These are phyloP conservation scores for Xenopus laevis DNA, from an alignment of 2,113 vertebrate genomes.

Conservation along the genomic window DNA sequence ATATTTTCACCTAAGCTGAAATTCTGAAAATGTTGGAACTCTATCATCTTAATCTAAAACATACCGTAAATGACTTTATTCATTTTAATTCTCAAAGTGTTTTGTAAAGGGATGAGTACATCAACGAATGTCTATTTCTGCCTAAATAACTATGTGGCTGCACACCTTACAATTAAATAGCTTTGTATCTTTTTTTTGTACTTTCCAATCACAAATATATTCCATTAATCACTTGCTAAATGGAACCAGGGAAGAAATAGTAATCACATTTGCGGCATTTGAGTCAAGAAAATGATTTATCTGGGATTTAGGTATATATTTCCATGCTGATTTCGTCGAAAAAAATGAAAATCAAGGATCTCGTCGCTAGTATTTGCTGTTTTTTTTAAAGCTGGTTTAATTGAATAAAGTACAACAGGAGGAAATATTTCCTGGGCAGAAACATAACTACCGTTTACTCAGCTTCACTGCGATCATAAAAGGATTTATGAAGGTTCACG, in stretches of 20 bases:
- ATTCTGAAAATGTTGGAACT: no score
- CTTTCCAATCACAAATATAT: no score
- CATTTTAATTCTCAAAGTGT: no score
- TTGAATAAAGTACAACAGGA: constrained; percentile 42
- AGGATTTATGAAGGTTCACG: constrained; percentile 37
- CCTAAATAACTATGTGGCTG: no score
- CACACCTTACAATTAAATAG: no score
- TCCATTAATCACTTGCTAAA: no score
- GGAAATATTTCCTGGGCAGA: constrained; percentile 36
- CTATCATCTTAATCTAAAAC: no score
- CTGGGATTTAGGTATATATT: constrained; percentile 3
- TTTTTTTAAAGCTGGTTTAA: constrained; percentile 39
- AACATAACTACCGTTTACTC: constrained; percentile 36
- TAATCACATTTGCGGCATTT: neutral
- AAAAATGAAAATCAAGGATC: constrained; percentile 16
- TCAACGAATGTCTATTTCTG: no score
- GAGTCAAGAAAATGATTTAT: neutral
- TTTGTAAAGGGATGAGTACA: no score
- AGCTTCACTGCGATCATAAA: constrained; percentile 31
- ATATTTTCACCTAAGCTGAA: no score
- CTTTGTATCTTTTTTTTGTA: no score
- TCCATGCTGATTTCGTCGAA: neutral
- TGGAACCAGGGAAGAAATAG: neutral
- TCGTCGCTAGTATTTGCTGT: constrained; percentile 33
- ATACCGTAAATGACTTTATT: no score